A percentile compares a stretch with the other conserved stretches of the same genome.
These are phyloP conservation scores for Apocheima hispidaria DNA, from an alignment of 2,888 invertebrate genomes.

Conservation along the genomic window DNA sequence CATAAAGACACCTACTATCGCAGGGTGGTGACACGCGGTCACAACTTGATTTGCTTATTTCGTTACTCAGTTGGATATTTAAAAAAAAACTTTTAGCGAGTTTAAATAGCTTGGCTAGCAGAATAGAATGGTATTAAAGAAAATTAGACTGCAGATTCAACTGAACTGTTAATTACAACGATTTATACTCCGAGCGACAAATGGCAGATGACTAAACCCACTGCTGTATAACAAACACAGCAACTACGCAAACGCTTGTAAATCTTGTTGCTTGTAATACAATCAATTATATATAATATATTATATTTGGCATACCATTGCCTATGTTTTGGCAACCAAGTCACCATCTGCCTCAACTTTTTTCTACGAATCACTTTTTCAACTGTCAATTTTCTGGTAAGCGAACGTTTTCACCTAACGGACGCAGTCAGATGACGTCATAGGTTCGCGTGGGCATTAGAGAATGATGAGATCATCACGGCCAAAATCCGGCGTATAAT, in stretches of 20 bases:
- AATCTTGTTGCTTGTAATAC: too few relatives aligned
- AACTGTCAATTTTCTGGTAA: conserved; percentile 13
- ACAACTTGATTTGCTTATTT: too few relatives aligned
- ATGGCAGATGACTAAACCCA: neutral
- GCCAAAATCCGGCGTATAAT: conserved; percentile 18
- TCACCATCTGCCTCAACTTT: conserved; percentile 12
- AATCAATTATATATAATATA: conserved; percentile 8
- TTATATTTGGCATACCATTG: conserved; percentile 14
- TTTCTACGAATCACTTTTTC: conserved; percentile 15
- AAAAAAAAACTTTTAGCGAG: too few relatives aligned
- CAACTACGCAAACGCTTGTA: conserved; percentile 1
- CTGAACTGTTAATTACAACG: too few relatives aligned
- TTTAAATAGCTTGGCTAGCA: too few relatives aligned
- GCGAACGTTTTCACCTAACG: conserved; percentile 13
- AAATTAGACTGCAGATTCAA: too few relatives aligned
- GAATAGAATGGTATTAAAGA: too few relatives aligned
- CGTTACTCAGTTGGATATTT: too few relatives aligned
- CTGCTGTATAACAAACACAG: conserved; percentile 2
- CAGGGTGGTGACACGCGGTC: too few relatives aligned
- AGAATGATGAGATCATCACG: conserved; percentile 13
- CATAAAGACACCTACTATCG: too few relatives aligned
- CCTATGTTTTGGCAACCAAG: conserved; percentile 14
- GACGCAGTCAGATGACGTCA: conserved; percentile 17
- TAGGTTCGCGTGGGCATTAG: conserved; percentile 15
- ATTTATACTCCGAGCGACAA: too few relatives aligned